A percentile compares a stretch with the other conserved stretches of the same genome.
Evolutionary conservation across 2,888 invertebrate genomes (phyloP).

Genomic region (Drosophila aldrichi): DNA sequence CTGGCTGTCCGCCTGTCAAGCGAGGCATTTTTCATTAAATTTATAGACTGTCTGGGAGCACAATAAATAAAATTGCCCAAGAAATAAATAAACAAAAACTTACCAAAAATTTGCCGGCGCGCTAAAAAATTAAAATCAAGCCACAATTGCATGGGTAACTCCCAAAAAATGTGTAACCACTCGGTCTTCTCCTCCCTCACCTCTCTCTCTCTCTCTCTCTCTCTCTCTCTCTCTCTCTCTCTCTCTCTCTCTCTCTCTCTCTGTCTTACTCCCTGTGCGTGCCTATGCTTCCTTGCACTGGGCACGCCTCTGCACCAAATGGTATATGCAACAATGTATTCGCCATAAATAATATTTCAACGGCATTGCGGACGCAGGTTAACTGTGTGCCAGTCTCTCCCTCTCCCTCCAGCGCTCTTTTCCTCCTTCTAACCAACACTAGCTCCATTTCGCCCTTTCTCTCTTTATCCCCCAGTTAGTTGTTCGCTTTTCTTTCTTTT

Average conservation of each 20-base stretch:
- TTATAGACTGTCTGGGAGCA: conserved; percentile 53
- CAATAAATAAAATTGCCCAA: conserved; percentile 50
- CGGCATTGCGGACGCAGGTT: conserved; percentile 68
- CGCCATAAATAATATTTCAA: conserved; percentile 77
- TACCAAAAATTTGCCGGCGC: conserved; percentile 19
- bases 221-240: neutral
- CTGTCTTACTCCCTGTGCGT: too few species aligned
- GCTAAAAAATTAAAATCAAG: conserved; percentile 59
- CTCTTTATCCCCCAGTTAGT: neutral
- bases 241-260: neutral
- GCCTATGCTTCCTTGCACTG: conserved; percentile 13
- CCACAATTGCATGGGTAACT: conserved; percentile 35
- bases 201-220: neutral
- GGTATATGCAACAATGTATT: conserved; percentile 64
- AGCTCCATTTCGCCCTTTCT: neutral
- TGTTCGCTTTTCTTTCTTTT: too few species aligned
- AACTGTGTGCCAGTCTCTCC: conserved; percentile 24
- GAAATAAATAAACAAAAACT: conserved; percentile 6
- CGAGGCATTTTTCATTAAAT: conserved; percentile 62
- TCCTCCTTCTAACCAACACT: neutral
- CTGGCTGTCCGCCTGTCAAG: conserved; percentile 39
- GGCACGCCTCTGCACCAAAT: conserved; percentile 59
- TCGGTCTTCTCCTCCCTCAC: neutral
- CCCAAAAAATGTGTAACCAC: neutral
- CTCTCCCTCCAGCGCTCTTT: neutral